These are phyloP conservation scores for Acleris literana DNA, from an alignment of 2,888 invertebrate species.

Conservation along the genomic window DNA sequence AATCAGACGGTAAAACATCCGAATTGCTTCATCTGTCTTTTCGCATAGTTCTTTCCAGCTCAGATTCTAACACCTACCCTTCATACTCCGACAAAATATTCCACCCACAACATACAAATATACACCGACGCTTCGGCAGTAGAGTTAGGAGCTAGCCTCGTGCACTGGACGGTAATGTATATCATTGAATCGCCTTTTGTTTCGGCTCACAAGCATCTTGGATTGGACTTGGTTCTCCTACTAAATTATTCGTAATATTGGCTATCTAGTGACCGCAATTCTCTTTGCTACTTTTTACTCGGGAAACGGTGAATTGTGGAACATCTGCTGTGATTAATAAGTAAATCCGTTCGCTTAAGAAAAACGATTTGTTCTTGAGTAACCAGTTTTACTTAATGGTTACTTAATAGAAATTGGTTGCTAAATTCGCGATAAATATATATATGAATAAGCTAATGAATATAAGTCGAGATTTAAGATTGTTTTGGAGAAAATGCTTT, in stretches of 20 bases:
- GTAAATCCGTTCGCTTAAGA: constrained; percentile 20
- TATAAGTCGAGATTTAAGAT: too few species aligned
- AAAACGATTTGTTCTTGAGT: constrained; percentile 9
- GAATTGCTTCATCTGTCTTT: constrained; percentile 35
- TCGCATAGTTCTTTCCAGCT: constrained; percentile 29
- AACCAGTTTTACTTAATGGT: too few species aligned
- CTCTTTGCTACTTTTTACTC: constrained; percentile 30
- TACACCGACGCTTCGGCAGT: constrained; percentile 4
- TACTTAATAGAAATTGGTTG: too few species aligned
- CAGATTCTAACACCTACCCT: constrained; percentile 18
- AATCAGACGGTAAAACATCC: constrained; percentile 32
- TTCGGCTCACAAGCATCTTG: not conserved
- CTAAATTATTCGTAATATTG: constrained; percentile 37
- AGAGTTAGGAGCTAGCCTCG: not conserved
- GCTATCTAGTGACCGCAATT: constrained; percentile 35
- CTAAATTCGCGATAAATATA: too few species aligned
- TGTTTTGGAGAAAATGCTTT: too few species aligned
- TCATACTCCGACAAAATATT: not conserved
- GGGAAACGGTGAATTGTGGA: constrained; percentile 31
- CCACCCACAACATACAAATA: not conserved
- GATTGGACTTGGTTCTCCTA: constrained; percentile 21
- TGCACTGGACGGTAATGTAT: constrained; percentile 19
- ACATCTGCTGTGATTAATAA: constrained; percentile 29
- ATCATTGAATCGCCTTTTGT: not conserved
- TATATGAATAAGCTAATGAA: too few species aligned